Evolutionary conservation across 2,888 invertebrate species (phyloP), one percentile per base, ranked within the genome.

Genomic region (Ferrisia virgata): DNA sequence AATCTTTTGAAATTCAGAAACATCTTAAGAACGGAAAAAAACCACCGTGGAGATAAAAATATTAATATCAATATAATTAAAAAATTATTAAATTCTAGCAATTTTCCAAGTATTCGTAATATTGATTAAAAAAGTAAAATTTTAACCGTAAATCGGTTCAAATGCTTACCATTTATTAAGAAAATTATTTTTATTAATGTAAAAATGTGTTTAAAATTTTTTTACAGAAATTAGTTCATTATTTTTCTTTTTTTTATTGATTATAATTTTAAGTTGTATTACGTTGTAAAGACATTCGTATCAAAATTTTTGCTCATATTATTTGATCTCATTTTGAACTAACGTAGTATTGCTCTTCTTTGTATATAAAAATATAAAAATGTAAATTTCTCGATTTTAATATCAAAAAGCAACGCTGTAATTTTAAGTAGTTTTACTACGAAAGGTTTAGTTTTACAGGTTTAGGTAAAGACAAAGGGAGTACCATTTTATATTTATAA

Each of bases 1-100:
- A 76, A 33, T 33, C 72, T 76, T 76, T 36, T 76, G 72, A 76
- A 76, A 76, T 76, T 18, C 72, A 36, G 36, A 76, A 76, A 76
- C 72, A 76, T 76, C 36, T 76, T 33, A 76, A 9, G 18, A 76
- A 31, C 22, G 40, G 83, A 9, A 83, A 18, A 76, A 83, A 83
- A 13, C 83, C 83, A n/a, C 83, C 83, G 5, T 83, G 83, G 83
- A 83, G 69, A 36, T 83, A 76, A 83, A 28, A 31, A 15, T 64
- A 64, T 31, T 22, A 9, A 53, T 22, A 53, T 22, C 6, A n/a
- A 53, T 43, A 3, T n/a, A 43, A 4, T 43, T 53, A 40, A 9
- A 11, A 53, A 53, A 22, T 22, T 22, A 53, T 53, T 4, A n/a
- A 53, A 53, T 53, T 53, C 22, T 6, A 53, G 18, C 22, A 6